Base-by-base conservation (phyloP, 2,888 invertebrate species). In the Agrenia bidenticulata region DNA sequence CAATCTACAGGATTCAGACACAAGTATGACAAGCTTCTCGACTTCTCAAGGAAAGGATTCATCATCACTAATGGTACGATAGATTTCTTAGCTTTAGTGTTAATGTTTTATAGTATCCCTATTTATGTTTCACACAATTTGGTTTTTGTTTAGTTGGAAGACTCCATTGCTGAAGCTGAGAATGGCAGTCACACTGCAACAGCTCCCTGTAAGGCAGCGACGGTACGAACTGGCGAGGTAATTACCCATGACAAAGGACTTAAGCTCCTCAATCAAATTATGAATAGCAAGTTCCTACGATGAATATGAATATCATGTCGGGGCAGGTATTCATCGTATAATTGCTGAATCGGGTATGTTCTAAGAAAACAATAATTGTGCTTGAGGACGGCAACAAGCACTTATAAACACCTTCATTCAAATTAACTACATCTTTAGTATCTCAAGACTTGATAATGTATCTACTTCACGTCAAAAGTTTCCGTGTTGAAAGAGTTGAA, bases 151-250 rank as follows among this genome's bases (percentile, higher is more conserved):
- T 39, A 65, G 65, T 21, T 69, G 23, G 68, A 69, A 37, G 68
- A 65, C 42, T 56, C 55, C 15, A 55, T 55, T 55, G 55, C 55
- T 55, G 55, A 55, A 32, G 55, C 55, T 32, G 55, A 55, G 27
- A 55, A 55, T 55, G 55, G 55, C 4, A 55, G 26, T 55, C 55
- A 55, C 27, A 55, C 65, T 1, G 50, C 65, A 17, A 15, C 63
- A 27, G 65, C 59, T 7, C 63, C 68, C 4, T 54, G 57, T 2
- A 56, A 65, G 21, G 26, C 68, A 26, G 45, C 67, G 17, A 45
- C 58, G 17, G 61, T 64, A 15, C 57, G 64, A 55, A 42, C 58
- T 49, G 63, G 65, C 23, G 68, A 69, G 63, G 68, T 69, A 60
- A 21, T 54, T 66, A 26, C 17, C 24, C 21, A 62, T 27, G 13